Evolutionary conservation across 2,888 invertebrate species (phyloP), one percentile per base, ranked within the genome.

Genomic region (Melikaiella ostensackeni): DNA sequence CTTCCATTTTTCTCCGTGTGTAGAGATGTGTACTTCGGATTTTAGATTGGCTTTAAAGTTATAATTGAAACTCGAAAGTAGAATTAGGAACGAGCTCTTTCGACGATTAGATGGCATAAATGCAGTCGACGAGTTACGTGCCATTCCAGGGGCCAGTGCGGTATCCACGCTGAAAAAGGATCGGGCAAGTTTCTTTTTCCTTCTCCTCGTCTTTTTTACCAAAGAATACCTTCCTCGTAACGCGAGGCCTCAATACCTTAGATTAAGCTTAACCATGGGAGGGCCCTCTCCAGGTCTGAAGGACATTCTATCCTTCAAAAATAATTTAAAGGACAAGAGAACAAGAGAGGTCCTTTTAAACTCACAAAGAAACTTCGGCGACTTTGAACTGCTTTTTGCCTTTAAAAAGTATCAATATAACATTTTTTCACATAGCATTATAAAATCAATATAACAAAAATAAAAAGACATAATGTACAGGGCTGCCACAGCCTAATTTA

Each of bases 101-200:
- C 66, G 30, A 50, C 70, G 46, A n/a, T n/a, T n/a, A n/a, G n/a
- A 70, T 70, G 30, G 46, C n/a, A 50, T 30, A 70, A 38, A 38
- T 70, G 30, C 46, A 70, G 30, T 50, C 30, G 46, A 70, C 70
- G 66, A n/a, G 66, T 70, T 70, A 70, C 66, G 70, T 50, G 70
- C 70, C 46, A 30, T 46, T 70, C 70, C 27, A 42, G 46, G 64
- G 46, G 66, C 66, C 46, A 66, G 46, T 66, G 66, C 66, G 46
- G 66, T 66, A 46, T 66, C 46, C 66, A 42, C 27, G 24, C 66
- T 66, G 66, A 42, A 66, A 66, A 66, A 66, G 66, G 66, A 66
- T 30, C 27, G 46, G 50, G 70, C 70, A n/a, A 70, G 70, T 70
- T 70, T 70, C 70, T 70, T 70, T 70, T 50, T 70, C 70, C 70